Conservation (phyloP, 1,140 invertebrate species). For the Papilio machaon region DNA sequence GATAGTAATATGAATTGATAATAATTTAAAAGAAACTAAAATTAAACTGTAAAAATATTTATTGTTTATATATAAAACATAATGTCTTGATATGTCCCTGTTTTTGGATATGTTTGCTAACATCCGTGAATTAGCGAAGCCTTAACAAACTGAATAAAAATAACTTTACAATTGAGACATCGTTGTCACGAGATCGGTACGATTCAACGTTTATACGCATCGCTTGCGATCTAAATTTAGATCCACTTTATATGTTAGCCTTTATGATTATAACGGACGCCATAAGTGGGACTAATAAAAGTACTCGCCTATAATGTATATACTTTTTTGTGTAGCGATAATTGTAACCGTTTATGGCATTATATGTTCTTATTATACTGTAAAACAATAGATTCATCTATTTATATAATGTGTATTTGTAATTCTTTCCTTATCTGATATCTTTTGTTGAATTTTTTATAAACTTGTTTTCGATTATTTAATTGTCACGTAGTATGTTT, state of each 20-base stretch:
- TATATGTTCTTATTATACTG: background rate
- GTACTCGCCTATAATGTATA: slow-evolving; percentile 45
- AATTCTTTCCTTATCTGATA: background rate
- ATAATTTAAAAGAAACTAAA: background rate
- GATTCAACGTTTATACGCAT: slow-evolving; percentile 66
- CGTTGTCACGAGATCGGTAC: slow-evolving; percentile 59
- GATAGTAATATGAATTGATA: background rate
- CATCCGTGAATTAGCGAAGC: slow-evolving; percentile 27
- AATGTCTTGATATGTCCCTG: slow-evolving; percentile 19
- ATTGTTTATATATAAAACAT: background rate
- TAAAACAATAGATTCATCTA: background rate
- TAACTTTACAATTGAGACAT: slow-evolving; percentile 59
- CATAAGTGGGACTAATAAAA: slow-evolving; percentile 58
- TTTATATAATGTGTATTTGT: background rate
- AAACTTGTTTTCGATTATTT: background rate
- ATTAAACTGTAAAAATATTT: slow-evolving; percentile 6
- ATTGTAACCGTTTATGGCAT: slow-evolving; percentile 12
- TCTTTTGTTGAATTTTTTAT: background rate
- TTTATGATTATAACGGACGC: slow-evolving; percentile 58
- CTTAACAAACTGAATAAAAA: slow-evolving; percentile 54
- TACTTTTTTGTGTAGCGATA: slow-evolving; percentile 20
- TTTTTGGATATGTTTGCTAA: background rate
- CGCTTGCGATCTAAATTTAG: slow-evolving; percentile 67
- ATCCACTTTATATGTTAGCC: slow-evolving; percentile 64
- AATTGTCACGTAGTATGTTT: background rate